Evolutionary conservation across 2,888 invertebrate genomes (phyloP), one percentile per base, ranked within the genome.

Genomic region (Agapostemon virescens): DNA sequence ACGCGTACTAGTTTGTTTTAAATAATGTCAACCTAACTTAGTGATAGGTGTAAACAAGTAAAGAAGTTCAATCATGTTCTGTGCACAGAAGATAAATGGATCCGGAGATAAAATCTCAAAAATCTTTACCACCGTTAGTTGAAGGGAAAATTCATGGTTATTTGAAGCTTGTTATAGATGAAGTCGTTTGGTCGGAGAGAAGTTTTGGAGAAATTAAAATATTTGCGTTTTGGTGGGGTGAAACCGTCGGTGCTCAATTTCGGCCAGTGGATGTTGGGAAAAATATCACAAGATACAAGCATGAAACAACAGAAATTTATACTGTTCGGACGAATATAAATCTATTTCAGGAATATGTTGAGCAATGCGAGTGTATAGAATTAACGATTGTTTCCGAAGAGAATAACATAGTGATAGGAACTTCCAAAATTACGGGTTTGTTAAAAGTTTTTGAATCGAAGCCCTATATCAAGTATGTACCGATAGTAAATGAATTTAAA

Each of bases 151-250:
- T 91, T 81, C 90, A 92, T 73, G 92, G 92, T 26, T 91, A 90
- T 77, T 84, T 93, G 20, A 90, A 87, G 74, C 85, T 93, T 15
- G 86, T 86, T 36, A 87, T 93, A 70, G 92, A 92, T 82, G 91
- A 92, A 84, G 84, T 93, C 45, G 79, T 92, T 67, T 92, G 92
- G 92, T 85, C 86, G 5, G 87, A 88, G 80, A 89, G 84, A 83
- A 89, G 81, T 83, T 89, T 91, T 15, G 90, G 90, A 38, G 88
- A 90, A 79, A 88, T 93, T 71, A 87, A 84, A 33, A 89, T 92
- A 42, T 85, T 91, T 15, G 89, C 89, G 66, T 89, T 89, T 73
- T 93, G 93, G 93, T 93, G 93, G 93, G 93, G 93, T 74, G 92
- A 93, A 82, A 86, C 84, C 33, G 89, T 90, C 74, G 89, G 89